These are phyloP conservation scores for Natator depressus DNA, from an alignment of 2,113 vertebrate species.

Conservation along the genomic window DNA sequence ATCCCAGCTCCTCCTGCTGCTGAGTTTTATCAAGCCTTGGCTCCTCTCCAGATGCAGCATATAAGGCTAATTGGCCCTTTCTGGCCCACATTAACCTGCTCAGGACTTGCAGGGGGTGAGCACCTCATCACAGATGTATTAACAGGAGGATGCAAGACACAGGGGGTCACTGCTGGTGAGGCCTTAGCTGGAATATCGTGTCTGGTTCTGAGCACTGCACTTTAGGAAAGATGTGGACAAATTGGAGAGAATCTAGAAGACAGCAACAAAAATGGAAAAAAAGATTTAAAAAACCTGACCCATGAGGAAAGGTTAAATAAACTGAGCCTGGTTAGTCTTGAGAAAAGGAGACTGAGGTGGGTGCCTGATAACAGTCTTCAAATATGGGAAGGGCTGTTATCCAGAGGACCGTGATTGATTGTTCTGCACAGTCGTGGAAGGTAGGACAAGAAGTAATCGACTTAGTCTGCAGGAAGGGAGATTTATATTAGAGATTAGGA, in stretches of 20 bases:
- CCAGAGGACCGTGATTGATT: neutral
- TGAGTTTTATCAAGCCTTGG: neutral
- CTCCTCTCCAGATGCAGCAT: neutral
- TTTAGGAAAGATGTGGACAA: neutral
- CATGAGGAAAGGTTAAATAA: neutral
- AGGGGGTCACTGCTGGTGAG: no score
- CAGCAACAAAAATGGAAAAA: neutral
- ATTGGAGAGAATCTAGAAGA: neutral
- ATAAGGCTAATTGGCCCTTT: neutral
- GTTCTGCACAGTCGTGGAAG: neutral
- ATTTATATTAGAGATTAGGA: no score
- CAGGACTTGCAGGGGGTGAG: neutral
- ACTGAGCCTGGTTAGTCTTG: neutral
- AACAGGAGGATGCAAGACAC: no score
- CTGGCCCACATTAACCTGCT: neutral
- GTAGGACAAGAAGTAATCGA: neutral
- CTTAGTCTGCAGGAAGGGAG: neutral
- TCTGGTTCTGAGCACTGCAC: neutral
- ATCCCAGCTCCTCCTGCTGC: neutral
- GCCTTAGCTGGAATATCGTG: no score
- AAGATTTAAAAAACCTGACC: neutral
- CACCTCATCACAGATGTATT: neutral
- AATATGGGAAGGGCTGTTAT: neutral
- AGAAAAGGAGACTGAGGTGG: neutral
- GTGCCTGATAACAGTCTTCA: neutral